phyloP scores from a whole-genome alignment of 2,797 vertebrate genomes.

The Erethizon dorsatum region DNA sequence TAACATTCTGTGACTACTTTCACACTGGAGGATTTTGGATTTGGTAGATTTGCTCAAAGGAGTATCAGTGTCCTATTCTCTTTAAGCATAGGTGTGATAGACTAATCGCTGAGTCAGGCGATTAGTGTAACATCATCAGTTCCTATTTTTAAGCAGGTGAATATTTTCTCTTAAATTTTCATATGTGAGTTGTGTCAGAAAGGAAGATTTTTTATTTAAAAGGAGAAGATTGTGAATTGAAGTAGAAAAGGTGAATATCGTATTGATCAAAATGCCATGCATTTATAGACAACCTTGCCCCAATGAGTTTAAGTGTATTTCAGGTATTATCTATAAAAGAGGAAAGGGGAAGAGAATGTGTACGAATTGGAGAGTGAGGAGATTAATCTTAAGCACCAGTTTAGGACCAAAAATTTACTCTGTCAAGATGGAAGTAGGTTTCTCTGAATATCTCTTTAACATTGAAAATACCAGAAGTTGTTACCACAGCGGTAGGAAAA shows the following conservation, averaged over 20 bases:
- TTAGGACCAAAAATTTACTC: constrained; percentile 11
- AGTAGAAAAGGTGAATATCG: constrained; percentile 2
- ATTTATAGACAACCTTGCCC: not conserved
- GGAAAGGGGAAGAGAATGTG: not conserved
- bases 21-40: constrained; percentile 9
- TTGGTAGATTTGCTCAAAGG: constrained; percentile 13
- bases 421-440: constrained; percentile 38
- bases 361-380: not conserved
- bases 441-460: constrained; percentile 35
- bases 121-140: not conserved
- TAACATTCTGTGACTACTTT: not conserved
- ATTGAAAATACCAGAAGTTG: not conserved
- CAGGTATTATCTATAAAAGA: constrained; percentile 11
- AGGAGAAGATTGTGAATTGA: not conserved
- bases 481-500: not conserved
- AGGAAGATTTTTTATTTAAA: constrained; percentile 34
- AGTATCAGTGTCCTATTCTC: not conserved
- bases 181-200: constrained; percentile 18
- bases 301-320: not conserved
- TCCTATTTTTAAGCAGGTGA: constrained; percentile 1
- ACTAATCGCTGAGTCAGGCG: constrained; percentile 2
- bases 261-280: not conserved
- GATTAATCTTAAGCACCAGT: constrained; percentile 41
- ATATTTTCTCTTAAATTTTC: not conserved
- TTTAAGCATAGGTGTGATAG: constrained; percentile 17